Evolutionary conservation across 2,888 invertebrate genomes (phyloP).

Genomic region (Coronaproctus castanopsis): DNA sequence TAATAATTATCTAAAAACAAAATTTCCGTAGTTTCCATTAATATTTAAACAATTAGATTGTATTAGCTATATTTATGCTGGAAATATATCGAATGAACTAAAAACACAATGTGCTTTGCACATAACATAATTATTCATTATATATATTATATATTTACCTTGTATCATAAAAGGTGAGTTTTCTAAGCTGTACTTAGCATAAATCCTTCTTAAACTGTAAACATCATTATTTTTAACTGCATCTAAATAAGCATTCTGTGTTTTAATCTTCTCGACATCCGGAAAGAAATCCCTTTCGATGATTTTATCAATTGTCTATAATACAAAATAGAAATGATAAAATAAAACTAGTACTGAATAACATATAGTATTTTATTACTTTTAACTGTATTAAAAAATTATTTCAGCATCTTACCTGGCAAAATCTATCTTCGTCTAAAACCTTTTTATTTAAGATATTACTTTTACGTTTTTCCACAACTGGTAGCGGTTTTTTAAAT

Average conservation of each 20-base stretch:
- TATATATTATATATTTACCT: too few relatives aligned
- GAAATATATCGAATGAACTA: too few relatives aligned
- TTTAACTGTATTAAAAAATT: too few relatives aligned
- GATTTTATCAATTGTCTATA: conserved; percentile 71
- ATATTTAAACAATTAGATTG: too few relatives aligned
- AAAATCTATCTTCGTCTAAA: neutral
- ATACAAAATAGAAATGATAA: conserved; percentile 13
- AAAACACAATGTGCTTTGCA: too few relatives aligned
- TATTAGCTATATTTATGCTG: too few relatives aligned
- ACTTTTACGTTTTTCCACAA: neutral
- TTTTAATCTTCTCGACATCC: conserved; percentile 73
- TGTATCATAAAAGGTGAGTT: conserved; percentile 17
- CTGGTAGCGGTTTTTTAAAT: conserved; percentile 11
- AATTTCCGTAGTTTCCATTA: too few relatives aligned
- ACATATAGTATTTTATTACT: too few relatives aligned
- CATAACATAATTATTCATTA: too few relatives aligned
- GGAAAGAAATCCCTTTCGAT: conserved; percentile 96
- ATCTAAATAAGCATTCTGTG: conserved; percentile 79
- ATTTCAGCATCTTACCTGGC: neutral
- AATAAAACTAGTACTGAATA: conserved; percentile 2
- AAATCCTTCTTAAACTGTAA: conserved; percentile 62
- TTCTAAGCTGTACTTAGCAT: conserved; percentile 60
- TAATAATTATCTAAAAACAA: too few relatives aligned
- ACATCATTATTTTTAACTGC: conserved; percentile 79
- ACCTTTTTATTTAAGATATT: neutral